A percentile compares a stretch with the other conserved stretches of the same genome.
These are phyloP conservation scores for Gopherus flavomarginatus DNA, from an alignment of 2,113 vertebrate genomes.

Conservation along the genomic window DNA sequence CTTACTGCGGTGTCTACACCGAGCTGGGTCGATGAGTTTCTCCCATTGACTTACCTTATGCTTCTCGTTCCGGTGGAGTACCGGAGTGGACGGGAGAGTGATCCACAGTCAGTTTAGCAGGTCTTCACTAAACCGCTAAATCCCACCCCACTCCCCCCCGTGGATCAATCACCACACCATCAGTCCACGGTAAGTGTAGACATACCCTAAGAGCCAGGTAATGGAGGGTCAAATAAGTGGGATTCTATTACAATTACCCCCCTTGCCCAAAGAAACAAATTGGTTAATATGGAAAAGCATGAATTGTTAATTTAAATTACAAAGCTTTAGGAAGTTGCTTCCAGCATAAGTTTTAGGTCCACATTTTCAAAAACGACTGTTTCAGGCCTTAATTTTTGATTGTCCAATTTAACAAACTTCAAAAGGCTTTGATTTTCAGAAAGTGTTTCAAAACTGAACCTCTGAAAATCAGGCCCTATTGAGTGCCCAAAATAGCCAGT, in stretches of 20 bases:
- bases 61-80: too few relatives aligned
- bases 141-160: fast-evolving
- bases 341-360: neutral
- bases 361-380: neutral
- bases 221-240: neutral
- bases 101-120: too few relatives aligned
- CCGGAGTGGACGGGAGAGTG: too few relatives aligned
- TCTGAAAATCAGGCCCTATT: neutral
- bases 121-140: too few relatives aligned
- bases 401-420: neutral
- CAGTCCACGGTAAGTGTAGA: too few relatives aligned
- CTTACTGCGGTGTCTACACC: too few relatives aligned
- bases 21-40: too few relatives aligned
- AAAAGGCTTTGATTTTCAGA: neutral
- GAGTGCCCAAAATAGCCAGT: neutral
- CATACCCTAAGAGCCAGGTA: neutral
- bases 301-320: neutral
- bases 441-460: neutral
- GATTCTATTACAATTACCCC: neutral
- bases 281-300: neutral
- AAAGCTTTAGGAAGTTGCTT: neutral
- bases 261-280: neutral
- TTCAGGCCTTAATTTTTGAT: neutral
- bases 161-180: too few relatives aligned
- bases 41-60: too few relatives aligned